These are phyloP conservation scores for Aptenodytes forsteri DNA, from an alignment of 2,113 vertebrate species.

Conservation along the genomic window DNA sequence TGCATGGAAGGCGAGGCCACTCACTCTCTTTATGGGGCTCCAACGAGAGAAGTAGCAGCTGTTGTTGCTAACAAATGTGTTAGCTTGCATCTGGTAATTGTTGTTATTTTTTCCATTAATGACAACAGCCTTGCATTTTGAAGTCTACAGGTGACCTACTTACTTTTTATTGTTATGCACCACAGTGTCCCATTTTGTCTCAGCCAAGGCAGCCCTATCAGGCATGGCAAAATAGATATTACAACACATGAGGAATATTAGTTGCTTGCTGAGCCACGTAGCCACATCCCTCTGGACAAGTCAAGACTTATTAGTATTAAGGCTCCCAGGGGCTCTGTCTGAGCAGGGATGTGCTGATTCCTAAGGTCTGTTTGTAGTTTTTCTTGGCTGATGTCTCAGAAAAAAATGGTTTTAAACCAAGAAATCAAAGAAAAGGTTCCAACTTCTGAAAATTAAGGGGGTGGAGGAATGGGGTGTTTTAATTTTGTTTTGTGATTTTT, in stretches of 20 bases:
- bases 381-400: neutral
- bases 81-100: neutral
- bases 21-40: neutral
- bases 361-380: neutral
- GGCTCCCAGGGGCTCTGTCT: neutral
- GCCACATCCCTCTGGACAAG: neutral
- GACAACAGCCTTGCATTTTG: neutral
- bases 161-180: neutral
- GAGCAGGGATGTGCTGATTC: neutral
- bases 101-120: neutral
- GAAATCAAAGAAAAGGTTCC: neutral
- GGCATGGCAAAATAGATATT: neutral
- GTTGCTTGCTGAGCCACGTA: neutral
- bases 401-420: neutral
- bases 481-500: neutral
- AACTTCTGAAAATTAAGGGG: neutral
- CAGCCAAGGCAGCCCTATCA: neutral
- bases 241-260: neutral
- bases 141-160: constrained; percentile 10
- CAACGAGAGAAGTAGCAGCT: neutral
- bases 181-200: neutral
- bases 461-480: neutral
- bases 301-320: neutral
- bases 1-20: neutral
- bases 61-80: neutral